A percentile compares a stretch with the other conserved stretches of the same genome.
Conservation (phyloP, 2,797 vertebrate genomes). For the Gymnodraco acuticeps region DNA sequence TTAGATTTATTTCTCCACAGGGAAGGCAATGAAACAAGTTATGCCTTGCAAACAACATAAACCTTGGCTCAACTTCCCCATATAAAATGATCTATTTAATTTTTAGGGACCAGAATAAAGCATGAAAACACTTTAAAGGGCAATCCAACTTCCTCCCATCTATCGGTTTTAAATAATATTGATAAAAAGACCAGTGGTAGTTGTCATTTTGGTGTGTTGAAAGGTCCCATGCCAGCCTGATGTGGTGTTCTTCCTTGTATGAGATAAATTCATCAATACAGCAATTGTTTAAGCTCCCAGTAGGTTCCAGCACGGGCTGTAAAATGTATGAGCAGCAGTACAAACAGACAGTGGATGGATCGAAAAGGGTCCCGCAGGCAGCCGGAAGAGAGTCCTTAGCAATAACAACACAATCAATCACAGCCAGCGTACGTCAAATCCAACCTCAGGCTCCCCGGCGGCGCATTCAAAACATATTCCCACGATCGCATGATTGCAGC, state of each 20-base stretch:
- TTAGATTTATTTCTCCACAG: constrained; percentile 44
- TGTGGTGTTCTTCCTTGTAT: constrained; percentile 68
- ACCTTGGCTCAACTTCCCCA: constrained; percentile 34
- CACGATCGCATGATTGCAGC: constrained; percentile 65
- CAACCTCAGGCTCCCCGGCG: constrained; percentile 65
- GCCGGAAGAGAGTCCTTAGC: constrained; percentile 88
- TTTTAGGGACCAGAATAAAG: constrained; percentile 14
- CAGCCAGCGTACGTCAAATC: constrained; percentile 78
- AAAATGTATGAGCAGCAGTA: constrained; percentile 87
- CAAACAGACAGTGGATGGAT: constrained; percentile 87
- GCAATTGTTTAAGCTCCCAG: constrained; percentile 87
- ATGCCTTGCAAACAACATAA: constrained; percentile 44
- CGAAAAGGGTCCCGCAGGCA: constrained; percentile 84
- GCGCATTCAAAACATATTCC: constrained; percentile 74
- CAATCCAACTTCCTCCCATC: constrained; percentile 3
- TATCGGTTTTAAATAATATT: constrained; percentile 29
- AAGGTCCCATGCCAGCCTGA: constrained; percentile 47
- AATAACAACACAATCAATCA: constrained; percentile 91
- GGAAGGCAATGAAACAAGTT: constrained; percentile 43
- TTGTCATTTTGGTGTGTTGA: constrained; percentile 41
- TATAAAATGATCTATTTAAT: constrained; percentile 26
- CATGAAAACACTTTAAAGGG: constrained; percentile 42
- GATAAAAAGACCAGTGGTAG: constrained; percentile 17
- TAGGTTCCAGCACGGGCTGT: constrained; percentile 76
- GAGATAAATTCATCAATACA: constrained; percentile 86